These are phyloP conservation scores for Cisticola juncidis DNA, from an alignment of 2,113 vertebrate species.

Conservation along the genomic window DNA sequence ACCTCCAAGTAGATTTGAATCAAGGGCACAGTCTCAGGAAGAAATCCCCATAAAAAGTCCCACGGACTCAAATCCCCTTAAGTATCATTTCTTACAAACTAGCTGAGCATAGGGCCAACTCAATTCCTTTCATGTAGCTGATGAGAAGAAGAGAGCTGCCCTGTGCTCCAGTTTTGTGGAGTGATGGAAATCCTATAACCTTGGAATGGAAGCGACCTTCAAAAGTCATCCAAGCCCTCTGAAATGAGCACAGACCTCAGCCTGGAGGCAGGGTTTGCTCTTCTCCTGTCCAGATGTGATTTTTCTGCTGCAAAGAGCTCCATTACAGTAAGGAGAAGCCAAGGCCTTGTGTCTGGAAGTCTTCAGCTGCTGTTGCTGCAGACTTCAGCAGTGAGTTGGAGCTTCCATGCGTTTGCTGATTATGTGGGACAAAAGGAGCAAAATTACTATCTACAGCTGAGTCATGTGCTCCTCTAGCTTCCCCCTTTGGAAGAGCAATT, in stretches of 20 bases:
- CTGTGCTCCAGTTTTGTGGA: neutral
- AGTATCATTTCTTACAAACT: neutral
- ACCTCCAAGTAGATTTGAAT: neutral
- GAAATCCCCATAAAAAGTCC: neutral
- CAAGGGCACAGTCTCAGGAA: neutral
- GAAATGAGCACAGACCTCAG: neutral
- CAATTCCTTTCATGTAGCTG: neutral
- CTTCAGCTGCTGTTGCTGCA: neutral
- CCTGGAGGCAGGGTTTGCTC: neutral
- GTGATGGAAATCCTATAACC: neutral
- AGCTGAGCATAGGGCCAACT: neutral
- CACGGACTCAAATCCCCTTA: neutral
- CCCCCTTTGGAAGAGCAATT: constrained; percentile 21
- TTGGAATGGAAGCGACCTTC: neutral
- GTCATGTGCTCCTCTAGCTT: constrained; percentile 39
- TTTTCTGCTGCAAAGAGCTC: neutral
- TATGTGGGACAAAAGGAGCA: constrained; percentile 50
- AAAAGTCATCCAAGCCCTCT: neutral
- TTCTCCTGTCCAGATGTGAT: neutral
- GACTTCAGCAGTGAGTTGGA: neutral
- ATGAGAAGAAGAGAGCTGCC: neutral
- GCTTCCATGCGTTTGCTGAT: neutral
- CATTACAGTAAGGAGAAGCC: neutral
- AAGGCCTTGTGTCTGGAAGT: neutral
- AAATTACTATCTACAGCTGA: constrained; percentile 42